Conservation (phyloP, 2,888 invertebrate species). For the Allophyes oxyacanthae region DNA sequence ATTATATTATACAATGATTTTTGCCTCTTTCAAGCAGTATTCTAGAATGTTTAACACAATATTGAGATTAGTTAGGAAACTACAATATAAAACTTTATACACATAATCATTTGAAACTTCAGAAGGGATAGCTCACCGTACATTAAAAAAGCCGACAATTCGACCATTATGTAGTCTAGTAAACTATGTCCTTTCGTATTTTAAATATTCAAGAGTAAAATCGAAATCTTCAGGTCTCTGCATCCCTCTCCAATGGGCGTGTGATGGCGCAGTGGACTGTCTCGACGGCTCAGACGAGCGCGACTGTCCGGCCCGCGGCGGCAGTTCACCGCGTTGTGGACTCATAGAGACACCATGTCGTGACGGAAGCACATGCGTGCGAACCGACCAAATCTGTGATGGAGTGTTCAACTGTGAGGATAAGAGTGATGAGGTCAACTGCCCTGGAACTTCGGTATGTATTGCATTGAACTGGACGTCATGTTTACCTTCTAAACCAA, state of each 20-base stretch:
- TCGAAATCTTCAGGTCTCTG: conserved; percentile 89
- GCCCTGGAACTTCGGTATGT: conserved; percentile 57
- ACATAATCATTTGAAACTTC: too few relatives aligned
- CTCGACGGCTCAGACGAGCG: conserved; percentile 94
- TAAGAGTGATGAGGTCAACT: conserved; percentile 92
- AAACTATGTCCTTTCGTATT: too few relatives aligned
- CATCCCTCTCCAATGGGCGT: conserved; percentile 93
- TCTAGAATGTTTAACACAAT: too few relatives aligned
- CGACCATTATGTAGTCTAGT: too few relatives aligned
- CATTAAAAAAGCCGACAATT: too few relatives aligned
- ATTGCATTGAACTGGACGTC: neutral
- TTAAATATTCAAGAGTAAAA: too few relatives aligned
- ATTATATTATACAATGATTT: neutral
- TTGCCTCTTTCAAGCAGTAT: too few relatives aligned
- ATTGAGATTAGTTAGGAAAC: too few relatives aligned
- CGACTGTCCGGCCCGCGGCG: conserved; percentile 60
- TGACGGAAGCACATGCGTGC: conserved; percentile 75
- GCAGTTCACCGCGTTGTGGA: conserved; percentile 44
- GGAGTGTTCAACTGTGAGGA: conserved; percentile 91
- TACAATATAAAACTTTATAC: too few relatives aligned
- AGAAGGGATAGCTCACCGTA: too few relatives aligned
- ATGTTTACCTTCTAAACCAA: too few relatives aligned
- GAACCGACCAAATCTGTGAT: conserved; percentile 92
- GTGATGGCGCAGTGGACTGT: conserved; percentile 95
- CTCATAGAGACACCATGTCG: conserved; percentile 50